Evolutionary conservation across 2,113 vertebrate genomes (phyloP).

Genomic region (Rhinoptilus africanus): DNA sequence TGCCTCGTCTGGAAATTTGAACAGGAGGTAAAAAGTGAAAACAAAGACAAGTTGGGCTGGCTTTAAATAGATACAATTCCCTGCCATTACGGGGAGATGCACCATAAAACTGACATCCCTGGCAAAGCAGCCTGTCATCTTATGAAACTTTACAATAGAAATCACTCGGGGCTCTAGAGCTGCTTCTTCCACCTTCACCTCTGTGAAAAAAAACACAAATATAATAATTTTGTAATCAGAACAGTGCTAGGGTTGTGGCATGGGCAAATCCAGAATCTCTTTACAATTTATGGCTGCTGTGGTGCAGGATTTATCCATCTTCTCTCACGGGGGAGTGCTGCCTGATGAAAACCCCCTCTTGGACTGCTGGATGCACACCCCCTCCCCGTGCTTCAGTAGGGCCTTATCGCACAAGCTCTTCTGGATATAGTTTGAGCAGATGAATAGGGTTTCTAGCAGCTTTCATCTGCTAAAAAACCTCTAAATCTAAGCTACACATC

Average conservation of each 20-base stretch:
- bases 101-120: background rate
- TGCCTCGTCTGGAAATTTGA: background rate
- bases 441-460: background rate
- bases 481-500: background rate
- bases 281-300: background rate
- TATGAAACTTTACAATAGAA: background rate
- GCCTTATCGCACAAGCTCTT: background rate
- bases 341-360: background rate
- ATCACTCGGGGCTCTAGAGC: background rate
- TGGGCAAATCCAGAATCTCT: background rate
- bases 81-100: background rate
- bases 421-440: background rate
- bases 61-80: background rate
- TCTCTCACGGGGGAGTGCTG: background rate
- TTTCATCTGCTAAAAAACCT: background rate
- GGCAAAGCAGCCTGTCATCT: background rate
- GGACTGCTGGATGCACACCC: background rate
- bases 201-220: background rate
- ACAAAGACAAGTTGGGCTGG: background rate
- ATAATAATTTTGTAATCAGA: background rate
- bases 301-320: background rate
- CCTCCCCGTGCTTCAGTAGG: accelerated
- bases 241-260: background rate
- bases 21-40: background rate
- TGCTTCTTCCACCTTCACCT: background rate